Conservation (phyloP, 1,140 invertebrate genomes). For the Diachasmimorpha longicaudata region DNA sequence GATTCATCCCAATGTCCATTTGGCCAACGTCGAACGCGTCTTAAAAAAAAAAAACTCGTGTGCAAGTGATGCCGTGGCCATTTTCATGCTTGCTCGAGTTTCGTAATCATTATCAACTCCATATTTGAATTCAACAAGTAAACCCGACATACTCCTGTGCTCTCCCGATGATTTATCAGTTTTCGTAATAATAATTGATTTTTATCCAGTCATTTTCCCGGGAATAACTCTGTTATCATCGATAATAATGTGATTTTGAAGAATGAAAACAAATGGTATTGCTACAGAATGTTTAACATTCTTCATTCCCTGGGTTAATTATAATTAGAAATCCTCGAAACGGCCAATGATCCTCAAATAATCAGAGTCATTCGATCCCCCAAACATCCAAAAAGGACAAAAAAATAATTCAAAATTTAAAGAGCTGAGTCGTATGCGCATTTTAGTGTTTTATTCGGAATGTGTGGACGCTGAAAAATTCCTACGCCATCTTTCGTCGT, state of each 20-base stretch:
- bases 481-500: constrained; percentile 24
- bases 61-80: constrained; percentile 58
- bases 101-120: constrained; percentile 62
- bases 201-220: no score
- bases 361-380: no score
- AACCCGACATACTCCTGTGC: not conserved
- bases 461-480: constrained; percentile 23
- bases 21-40: constrained; percentile 31
- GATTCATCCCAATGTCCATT: not conserved
- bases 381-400: not conserved
- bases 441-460: not conserved
- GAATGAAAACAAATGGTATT: not conserved
- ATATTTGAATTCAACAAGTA: constrained; percentile 63
- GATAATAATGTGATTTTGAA: not conserved
- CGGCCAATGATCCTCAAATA: no score
- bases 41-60: constrained; percentile 39
- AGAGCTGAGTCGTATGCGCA: not conserved
- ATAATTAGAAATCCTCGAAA: not conserved
- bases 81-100: constrained; percentile 60
- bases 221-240: no score
- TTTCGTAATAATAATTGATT: not conserved
- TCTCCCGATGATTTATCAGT: constrained; percentile 2
- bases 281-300: not conserved
- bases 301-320: not conserved
- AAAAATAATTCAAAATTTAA: not conserved